Base-by-base conservation (phyloP, 2,888 invertebrate genomes). In the Hypolimnas misippus region DNA sequence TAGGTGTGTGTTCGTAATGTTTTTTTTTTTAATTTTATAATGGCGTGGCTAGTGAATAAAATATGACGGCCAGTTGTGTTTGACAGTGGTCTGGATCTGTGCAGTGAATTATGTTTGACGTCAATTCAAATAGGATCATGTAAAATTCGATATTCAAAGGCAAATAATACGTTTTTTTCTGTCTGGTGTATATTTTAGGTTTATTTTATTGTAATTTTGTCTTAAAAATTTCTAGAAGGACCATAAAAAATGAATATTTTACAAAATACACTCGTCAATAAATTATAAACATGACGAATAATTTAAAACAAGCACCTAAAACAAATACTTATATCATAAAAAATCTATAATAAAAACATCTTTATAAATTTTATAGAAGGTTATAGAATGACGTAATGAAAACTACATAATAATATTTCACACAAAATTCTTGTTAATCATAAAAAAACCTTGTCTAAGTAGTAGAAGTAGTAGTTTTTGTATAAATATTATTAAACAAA, bases 1-100 rank as follows among this genome's bases (percentile, higher is more conserved):
- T 66, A 64, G 63, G 66, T 46, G 66, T 62, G 63, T 61, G 59
- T 63, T 33, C 10, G 7, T n/a, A 8, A 67, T 63, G 55, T 60
- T 69, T 65, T 66, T 70, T 65, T 68, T 67, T 71, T 70, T 65
- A 66, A 69, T 65, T 70, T 65, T 62, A 59, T 60, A 57, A 66
- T 70, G 55, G 61, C 57, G 7, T 49, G 64, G 21, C 35, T 52
- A 57, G 68, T 66, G 68, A 67, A 66, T 67, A 62, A 60, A 44
- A 54, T 55, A 63, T 69, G 62, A 57, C 56, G 61, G 49, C 58
- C 66, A 68, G 68, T 67, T 70, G 67, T 63, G 55, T 55, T 55
- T 63, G 57, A 38, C 62, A 64, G 63, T 68, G 63, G n/a, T 52
- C 63, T 59, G 46, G 60, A 57, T 60, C 58, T 25, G 54, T 62